Conservation (phyloP, 2,888 invertebrate species). For the Lasiommata megera region DNA sequence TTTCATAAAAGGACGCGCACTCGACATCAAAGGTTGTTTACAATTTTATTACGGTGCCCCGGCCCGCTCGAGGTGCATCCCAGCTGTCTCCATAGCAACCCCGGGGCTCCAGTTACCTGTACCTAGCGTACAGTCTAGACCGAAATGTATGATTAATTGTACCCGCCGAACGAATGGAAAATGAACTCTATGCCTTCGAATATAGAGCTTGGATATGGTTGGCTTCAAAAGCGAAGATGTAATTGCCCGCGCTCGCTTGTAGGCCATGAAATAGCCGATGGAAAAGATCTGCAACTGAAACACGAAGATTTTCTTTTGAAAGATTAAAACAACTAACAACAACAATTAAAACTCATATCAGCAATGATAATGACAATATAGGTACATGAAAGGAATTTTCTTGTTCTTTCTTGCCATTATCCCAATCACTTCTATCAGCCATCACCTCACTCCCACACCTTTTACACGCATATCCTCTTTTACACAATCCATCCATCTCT, state of each 20-base stretch:
- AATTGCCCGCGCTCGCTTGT: slow-evolving; percentile 5
- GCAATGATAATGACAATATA: too few relatives aligned
- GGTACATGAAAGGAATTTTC: too few relatives aligned
- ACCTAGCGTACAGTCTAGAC: slow-evolving; percentile 24
- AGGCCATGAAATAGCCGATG: neutral
- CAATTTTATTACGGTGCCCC: slow-evolving; percentile 32
- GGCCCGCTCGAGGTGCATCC: slow-evolving; percentile 31
- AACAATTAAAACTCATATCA: too few relatives aligned
- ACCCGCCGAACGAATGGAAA: neutral
- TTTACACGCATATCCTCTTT: too few relatives aligned
- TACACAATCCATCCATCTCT: too few relatives aligned
- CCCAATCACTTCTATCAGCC: too few relatives aligned
- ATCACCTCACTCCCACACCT: too few relatives aligned
- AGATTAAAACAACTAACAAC: too few relatives aligned
- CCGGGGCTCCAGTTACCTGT: slow-evolving; percentile 29
- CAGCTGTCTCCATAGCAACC: slow-evolving; percentile 39
- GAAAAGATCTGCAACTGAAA: neutral
- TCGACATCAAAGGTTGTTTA: slow-evolving; percentile 30
- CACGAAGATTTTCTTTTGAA: neutral
- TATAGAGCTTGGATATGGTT: slow-evolving; percentile 2
- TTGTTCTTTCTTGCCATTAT: too few relatives aligned
- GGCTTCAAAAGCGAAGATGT: neutral
- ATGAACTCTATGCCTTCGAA: neutral
- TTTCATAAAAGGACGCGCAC: slow-evolving; percentile 21
- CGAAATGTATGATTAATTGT: slow-evolving; percentile 13